These are phyloP conservation scores for Paratilapia polleni DNA, from an alignment of 2,113 vertebrate genomes.

Conservation along the genomic window DNA sequence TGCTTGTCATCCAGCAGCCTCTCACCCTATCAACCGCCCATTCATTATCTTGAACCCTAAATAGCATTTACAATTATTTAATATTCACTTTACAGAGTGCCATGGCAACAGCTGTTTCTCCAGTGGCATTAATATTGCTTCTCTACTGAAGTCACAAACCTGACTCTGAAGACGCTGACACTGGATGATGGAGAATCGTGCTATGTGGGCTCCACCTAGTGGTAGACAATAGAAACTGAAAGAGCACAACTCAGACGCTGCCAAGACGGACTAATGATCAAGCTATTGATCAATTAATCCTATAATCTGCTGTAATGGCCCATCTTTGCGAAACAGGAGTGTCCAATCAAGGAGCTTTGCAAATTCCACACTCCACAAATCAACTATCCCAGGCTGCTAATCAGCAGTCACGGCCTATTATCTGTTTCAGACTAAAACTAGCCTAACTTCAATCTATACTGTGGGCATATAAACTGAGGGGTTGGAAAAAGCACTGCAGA, in stretches of 20 bases:
- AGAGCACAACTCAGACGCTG: neutral
- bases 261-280: neutral
- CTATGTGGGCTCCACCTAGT: constrained; percentile 53
- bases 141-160: constrained; percentile 1
- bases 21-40: neutral
- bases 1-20: neutral
- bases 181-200: neutral
- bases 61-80: constrained; percentile 33
- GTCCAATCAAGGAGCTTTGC: neutral
- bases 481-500: neutral
- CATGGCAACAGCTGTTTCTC: constrained; percentile 63
- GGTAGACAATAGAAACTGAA: neutral
- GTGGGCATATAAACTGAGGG: neutral
- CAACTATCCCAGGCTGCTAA: neutral
- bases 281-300: constrained; percentile 11
- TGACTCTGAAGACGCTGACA: neutral
- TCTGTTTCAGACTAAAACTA: neutral
- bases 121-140: neutral
- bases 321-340: neutral
- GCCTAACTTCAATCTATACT: too few relatives aligned
- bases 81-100: constrained; percentile 37
- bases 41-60: constrained; percentile 37
- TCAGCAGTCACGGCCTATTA: neutral
- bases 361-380: constrained; percentile 1
- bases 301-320: neutral